Percentiles rank a stretch among this genome's conserved stretches.
phyloP scores from a whole-genome alignment of 2,797 vertebrate species.

The Pseudotriccus pelzelni region DNA sequence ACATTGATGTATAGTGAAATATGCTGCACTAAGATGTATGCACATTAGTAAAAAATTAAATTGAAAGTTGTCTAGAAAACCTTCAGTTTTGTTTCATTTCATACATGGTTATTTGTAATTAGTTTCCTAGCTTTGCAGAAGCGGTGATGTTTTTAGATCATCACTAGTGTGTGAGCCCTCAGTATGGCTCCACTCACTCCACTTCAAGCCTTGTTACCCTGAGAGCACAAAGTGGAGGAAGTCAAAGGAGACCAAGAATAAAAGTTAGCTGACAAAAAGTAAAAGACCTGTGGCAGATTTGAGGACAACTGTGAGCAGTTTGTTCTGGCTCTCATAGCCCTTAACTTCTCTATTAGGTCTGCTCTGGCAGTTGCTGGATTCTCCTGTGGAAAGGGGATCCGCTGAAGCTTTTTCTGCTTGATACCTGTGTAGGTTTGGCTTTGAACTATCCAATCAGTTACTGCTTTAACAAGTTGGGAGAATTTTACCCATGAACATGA shows the following conservation, averaged over 20 bases:
- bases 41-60: not conserved
- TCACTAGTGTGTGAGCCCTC: not conserved
- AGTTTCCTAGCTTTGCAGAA: not conserved
- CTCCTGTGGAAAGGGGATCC: not conserved
- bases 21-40: not conserved
- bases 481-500: not conserved
- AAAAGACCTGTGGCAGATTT: not conserved
- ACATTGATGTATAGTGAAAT: not conserved
- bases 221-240: not conserved
- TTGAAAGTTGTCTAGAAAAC: not conserved
- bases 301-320: not conserved
- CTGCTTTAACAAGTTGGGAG: not conserved
- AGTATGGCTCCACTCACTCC: not conserved
- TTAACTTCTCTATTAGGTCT: not conserved
- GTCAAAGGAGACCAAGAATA: not conserved
- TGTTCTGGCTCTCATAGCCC: not conserved
- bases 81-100: not conserved
- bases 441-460: not conserved
- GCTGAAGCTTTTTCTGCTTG: not conserved
- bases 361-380: not conserved
- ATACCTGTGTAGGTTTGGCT: not conserved
- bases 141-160: not conserved
- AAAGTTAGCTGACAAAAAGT: not conserved
- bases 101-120: not conserved
- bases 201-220: not conserved